Percentiles rank a stretch among this genome's conserved stretches.
These are phyloP conservation scores for Rhopilema esculentum DNA, from an alignment of 30 jellyfish, hydroid and myxozoan species.

Conservation along the genomic window DNA sequence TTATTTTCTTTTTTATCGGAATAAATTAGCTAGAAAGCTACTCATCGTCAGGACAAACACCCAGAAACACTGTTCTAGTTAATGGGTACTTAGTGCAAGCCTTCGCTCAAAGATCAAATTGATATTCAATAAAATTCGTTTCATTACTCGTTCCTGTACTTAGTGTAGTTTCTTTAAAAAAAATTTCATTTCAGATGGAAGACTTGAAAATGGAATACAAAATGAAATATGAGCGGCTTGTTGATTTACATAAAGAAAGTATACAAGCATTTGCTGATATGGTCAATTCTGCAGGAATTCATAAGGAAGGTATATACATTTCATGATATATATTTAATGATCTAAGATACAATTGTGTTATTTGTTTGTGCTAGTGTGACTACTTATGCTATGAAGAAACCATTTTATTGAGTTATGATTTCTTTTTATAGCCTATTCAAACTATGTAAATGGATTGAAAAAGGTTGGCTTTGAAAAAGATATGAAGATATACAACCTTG, in stretches of 20 bases:
- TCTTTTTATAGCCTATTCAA: constrained; percentile 19
- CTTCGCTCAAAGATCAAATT: too few species aligned
- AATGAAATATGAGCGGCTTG: constrained; percentile 52
- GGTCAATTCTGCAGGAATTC: constrained; percentile 35
- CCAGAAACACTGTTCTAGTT: too few species aligned
- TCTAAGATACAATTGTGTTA: background rate
- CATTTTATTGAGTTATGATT: background rate
- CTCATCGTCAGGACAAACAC: too few species aligned
- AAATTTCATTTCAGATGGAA: constrained; percentile 39
- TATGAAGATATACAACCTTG: constrained; percentile 52
- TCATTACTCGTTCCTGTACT: too few species aligned
- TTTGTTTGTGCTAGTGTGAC: background rate
- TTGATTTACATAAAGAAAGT: constrained; percentile 14
- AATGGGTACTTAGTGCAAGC: too few species aligned
- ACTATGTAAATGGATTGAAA: constrained; percentile 44
- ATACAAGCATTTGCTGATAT: constrained; percentile 35
- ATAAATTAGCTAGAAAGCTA: too few species aligned
- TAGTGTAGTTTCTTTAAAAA: too few species aligned
- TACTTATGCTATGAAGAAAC: background rate
- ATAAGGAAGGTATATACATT: constrained; percentile 23
- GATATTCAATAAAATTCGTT: too few species aligned
- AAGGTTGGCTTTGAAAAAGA: constrained; percentile 58
- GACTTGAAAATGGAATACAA: constrained; percentile 62
- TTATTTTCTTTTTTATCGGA: too few species aligned
- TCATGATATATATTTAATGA: background rate